Percentiles rank a stretch among this genome's conserved stretches.
Evolutionary conservation across 2,113 vertebrate species (phyloP).

Genomic region (Capreolus pygargus): DNA sequence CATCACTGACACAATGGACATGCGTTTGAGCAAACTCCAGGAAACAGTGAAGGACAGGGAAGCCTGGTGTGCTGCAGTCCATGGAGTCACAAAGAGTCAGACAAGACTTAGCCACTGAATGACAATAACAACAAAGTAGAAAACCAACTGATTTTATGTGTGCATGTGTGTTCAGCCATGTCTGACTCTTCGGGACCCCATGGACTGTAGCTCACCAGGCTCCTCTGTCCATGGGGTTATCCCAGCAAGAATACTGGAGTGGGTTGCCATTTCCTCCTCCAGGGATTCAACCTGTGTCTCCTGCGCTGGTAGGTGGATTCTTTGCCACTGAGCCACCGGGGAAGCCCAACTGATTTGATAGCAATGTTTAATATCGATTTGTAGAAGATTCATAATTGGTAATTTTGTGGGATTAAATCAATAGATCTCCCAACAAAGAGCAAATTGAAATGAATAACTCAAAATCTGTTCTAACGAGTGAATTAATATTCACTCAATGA

Average conservation of each 20-base stretch:
- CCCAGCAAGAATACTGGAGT: background rate
- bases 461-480: background rate
- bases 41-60: background rate
- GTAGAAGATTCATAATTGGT: background rate
- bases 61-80: background rate
- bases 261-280: background rate
- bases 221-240: background rate
- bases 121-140: background rate
- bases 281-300: background rate
- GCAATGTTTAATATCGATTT: background rate
- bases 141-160: background rate
- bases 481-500: conserved; percentile 29
- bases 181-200: background rate
- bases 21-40: background rate
- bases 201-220: background rate
- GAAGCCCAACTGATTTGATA: background rate
- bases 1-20: background rate
- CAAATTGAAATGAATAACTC: conserved; percentile 17
- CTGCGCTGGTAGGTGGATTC: background rate
- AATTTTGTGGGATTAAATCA: background rate
- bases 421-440: background rate
- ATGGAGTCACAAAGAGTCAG: background rate
- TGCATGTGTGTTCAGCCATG: background rate
- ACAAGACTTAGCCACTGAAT: background rate
- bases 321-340: background rate